Evolutionary conservation across 2,113 vertebrate genomes (phyloP).

Genomic region (Serilophus lunatus): DNA sequence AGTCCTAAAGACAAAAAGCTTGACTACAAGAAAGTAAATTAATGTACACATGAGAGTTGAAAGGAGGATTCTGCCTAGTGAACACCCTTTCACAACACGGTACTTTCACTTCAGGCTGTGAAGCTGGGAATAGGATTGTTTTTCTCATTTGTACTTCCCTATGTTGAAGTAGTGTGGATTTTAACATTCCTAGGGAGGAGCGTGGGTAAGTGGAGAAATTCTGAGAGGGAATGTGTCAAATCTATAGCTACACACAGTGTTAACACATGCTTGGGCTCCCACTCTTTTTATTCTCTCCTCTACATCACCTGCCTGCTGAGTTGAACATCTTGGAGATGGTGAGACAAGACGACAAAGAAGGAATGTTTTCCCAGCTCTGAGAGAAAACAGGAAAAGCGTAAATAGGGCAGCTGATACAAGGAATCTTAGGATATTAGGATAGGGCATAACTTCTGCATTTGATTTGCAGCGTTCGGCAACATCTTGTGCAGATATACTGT

Average conservation of each 20-base stretch:
- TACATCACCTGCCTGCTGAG: conserved; percentile 25
- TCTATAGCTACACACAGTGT: not conserved
- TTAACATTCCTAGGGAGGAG: not conserved
- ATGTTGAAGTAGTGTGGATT: not conserved
- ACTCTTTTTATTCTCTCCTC: conserved; percentile 7
- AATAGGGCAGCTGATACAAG: not conserved
- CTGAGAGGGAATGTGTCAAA: not conserved
- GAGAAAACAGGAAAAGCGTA: not conserved
- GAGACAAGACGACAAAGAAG: not conserved
- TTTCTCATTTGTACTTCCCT: not conserved
- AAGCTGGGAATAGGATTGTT: not conserved
- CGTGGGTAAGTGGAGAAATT: conserved; percentile 2
- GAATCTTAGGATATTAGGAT: not conserved
- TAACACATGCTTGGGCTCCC: conserved; percentile 28
- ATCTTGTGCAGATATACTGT: not conserved
- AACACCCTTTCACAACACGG: not conserved
- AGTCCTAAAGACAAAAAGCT: not conserved
- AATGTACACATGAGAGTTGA: not conserved
- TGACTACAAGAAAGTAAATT: not conserved
- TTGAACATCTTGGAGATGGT: conserved; percentile 15
- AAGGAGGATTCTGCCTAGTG: not conserved
- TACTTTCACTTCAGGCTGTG: not conserved
- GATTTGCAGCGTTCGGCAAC: not conserved
- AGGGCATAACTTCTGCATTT: not conserved
- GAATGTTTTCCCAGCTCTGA: not conserved